A percentile compares a stretch with the other conserved stretches of the same genome.
phyloP scores from a whole-genome alignment of 2,113 vertebrate species.

The Benitochromis conjunctus region DNA sequence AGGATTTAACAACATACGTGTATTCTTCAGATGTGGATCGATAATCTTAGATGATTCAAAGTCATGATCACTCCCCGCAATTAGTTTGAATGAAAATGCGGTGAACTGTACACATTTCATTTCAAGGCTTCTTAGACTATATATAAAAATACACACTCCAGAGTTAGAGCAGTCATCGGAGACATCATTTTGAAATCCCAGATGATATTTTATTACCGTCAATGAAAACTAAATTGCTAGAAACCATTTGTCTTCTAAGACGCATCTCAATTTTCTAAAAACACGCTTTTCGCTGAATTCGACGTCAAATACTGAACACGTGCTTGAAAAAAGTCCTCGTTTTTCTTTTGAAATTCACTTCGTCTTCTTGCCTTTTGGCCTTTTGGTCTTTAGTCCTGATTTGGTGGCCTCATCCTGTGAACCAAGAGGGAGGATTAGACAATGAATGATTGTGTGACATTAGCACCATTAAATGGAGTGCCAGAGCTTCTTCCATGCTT shows the following conservation, averaged over 20 bases:
- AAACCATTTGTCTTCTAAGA: neutral
- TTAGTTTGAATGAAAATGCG: neutral
- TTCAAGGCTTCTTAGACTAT: neutral
- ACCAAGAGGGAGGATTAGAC: slow-evolving; percentile 20
- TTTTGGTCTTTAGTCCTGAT: slow-evolving; percentile 68
- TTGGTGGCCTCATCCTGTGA: slow-evolving; percentile 70
- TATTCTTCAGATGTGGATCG: neutral
- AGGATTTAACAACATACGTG: neutral
- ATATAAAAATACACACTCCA: neutral
- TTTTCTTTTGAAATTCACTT: slow-evolving; percentile 52
- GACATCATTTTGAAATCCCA: neutral
- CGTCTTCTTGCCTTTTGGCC: slow-evolving; percentile 70
- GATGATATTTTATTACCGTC: neutral
- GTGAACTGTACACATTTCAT: neutral
- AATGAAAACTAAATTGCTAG: neutral
- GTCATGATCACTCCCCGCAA: neutral
- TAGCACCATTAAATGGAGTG: neutral
- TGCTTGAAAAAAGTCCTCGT: neutral
- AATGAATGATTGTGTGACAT: slow-evolving; percentile 26
- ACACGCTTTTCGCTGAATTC: neutral
- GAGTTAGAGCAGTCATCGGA: neutral
- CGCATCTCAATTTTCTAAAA: neutral
- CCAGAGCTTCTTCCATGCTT: neutral
- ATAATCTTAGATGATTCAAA: neutral
- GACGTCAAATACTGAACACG: neutral